A percentile compares a stretch with the other conserved stretches of the same genome.
Evolutionary conservation across 1,140 invertebrate genomes (phyloP).

Genomic region (Zophobas atratus): DNA sequence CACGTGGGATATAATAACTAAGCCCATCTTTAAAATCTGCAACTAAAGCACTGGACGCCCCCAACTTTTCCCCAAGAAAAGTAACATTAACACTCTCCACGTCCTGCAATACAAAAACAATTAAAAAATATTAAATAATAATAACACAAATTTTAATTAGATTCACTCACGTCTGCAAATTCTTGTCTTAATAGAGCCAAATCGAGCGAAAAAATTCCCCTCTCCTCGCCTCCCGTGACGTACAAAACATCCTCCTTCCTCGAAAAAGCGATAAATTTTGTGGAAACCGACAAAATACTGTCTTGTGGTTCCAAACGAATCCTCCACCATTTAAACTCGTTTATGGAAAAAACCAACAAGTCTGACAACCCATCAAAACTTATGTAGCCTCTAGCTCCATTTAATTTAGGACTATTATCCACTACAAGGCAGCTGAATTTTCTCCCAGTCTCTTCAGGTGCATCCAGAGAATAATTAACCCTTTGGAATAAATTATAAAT

Average conservation of each 20-base stretch:
- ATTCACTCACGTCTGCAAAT: background rate
- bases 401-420: constrained; percentile 6
- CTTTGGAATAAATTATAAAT: constrained; percentile 57
- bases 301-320: constrained; percentile 22
- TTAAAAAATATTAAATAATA: too few relatives aligned
- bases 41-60: constrained; percentile 61
- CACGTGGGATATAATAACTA: constrained; percentile 64
- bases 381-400: constrained; percentile 55
- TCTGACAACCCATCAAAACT: constrained; percentile 50
- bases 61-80: constrained; percentile 64
- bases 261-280: constrained; percentile 49
- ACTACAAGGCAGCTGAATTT: constrained; percentile 23
- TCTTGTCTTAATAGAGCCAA: constrained; percentile 11
- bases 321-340: constrained; percentile 44
- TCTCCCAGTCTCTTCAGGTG: background rate
- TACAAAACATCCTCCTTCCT: constrained; percentile 31
- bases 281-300: constrained; percentile 17
- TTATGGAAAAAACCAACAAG: constrained; percentile 48
- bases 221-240: constrained; percentile 26
- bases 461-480: constrained; percentile 18
- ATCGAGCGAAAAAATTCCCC: constrained; percentile 36
- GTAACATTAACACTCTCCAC: constrained; percentile 48
- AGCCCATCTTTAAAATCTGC: constrained; percentile 60
- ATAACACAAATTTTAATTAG: too few relatives aligned
- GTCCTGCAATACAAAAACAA: background rate